These are phyloP conservation scores for Lydus trimaculatus DNA, from an alignment of 2,888 invertebrate genomes.

Conservation along the genomic window DNA sequence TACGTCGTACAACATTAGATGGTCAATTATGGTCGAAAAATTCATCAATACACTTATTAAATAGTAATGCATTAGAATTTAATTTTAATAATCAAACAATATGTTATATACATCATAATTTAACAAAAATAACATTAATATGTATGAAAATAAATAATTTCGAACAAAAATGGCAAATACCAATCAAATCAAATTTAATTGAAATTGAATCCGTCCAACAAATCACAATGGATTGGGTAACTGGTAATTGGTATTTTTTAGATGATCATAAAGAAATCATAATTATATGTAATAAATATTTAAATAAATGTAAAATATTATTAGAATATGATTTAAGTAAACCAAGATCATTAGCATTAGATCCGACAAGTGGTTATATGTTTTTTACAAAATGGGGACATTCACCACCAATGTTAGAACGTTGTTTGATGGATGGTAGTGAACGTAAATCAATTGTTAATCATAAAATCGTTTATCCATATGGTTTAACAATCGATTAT, in stretches of 20 bases:
- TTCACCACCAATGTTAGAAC: conserved; percentile 68
- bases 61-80: conserved; percentile 68
- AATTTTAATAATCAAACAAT: conserved; percentile 72
- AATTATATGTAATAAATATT: conserved; percentile 57
- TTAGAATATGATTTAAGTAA: conserved; percentile 72
- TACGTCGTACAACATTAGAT: conserved; percentile 68
- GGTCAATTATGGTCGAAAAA: conserved; percentile 62
- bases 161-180: conserved; percentile 65
- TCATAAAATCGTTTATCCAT: conserved; percentile 79
- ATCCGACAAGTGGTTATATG: conserved; percentile 77
- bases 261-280: conserved; percentile 57
- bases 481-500: conserved; percentile 75
- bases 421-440: conserved; percentile 72
- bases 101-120: conserved; percentile 76
- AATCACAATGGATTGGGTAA: conserved; percentile 84
- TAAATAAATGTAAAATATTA: conserved; percentile 73
- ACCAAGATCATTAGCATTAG: conserved; percentile 78
- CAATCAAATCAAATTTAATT: conserved; percentile 69
- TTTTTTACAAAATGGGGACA: conserved; percentile 82
- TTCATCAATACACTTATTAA: conserved; percentile 56
- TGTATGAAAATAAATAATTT: conserved; percentile 75
- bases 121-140: conserved; percentile 64
- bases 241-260: conserved; percentile 85
- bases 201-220: conserved; percentile 74
- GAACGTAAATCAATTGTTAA: conserved; percentile 68